A percentile compares a stretch with the other conserved stretches of the same genome.
These are phyloP conservation scores for human (Homo sapiens) DNA, from an alignment of 2,113 vertebrate species.

Conservation along the genomic window GRCh38 chr16:84076001-84076500, in stretches of 20 bases:
- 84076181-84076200: not conserved
- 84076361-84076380: not conserved
- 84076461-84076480: not conserved
- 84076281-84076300: not conserved
- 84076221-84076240: not conserved
- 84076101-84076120: not conserved
- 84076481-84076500: not conserved
- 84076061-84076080: not conserved
- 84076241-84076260: not conserved
- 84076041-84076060: not conserved
- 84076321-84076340: not conserved
- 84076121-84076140: not conserved
- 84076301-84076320: not conserved
- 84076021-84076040: not conserved
- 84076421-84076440: not conserved
- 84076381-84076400: not conserved
- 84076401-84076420: not conserved
- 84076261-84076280: no score
- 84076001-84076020: not conserved
- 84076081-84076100: not conserved
- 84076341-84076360: not conserved
- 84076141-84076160: not conserved
- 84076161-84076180: not conserved
- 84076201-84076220: not conserved
- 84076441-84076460: not conserved